Percentiles rank a stretch among this genome's conserved stretches.
phyloP scores from a whole-genome alignment of 1,140 invertebrate species.

The Trichonephila clavata region DNA sequence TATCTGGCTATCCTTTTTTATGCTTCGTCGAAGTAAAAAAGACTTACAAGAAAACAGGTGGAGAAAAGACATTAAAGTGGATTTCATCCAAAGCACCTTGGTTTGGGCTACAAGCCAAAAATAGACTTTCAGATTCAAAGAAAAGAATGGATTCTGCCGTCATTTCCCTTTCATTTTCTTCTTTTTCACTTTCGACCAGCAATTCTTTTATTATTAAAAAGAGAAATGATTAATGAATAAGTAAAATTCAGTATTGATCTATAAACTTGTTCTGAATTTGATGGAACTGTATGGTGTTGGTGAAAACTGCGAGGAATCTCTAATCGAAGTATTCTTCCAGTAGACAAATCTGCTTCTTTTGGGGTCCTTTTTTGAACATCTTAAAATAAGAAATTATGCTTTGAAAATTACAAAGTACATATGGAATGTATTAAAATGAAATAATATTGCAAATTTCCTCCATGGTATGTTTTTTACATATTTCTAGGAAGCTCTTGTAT shows the following conservation, averaged over 20 bases:
- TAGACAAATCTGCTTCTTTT: too few species aligned
- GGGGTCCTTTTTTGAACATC: too few species aligned
- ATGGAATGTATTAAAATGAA: too few species aligned
- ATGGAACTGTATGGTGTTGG: not conserved
- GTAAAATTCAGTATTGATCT: conserved; percentile 25
- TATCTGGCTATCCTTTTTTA: too few species aligned
- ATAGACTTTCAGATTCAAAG: not conserved
- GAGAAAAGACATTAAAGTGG: conserved; percentile 40
- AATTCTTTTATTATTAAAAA: conserved; percentile 3
- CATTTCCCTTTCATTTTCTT: conserved; percentile 14
- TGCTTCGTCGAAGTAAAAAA: too few species aligned
- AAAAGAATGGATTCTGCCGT: not conserved
- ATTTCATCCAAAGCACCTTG: conserved; percentile 20
- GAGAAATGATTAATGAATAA: conserved; percentile 60
- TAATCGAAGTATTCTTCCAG: not conserved
- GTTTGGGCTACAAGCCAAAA: conserved; percentile 34
- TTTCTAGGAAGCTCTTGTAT: too few species aligned
- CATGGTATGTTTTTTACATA: too few species aligned
- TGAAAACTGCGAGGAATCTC: not conserved
- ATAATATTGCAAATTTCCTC: too few species aligned
- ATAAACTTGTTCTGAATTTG: conserved; percentile 7
- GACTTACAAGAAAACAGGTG: not conserved
- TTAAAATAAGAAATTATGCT: too few species aligned
- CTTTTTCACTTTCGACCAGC: conserved; percentile 31
- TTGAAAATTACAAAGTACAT: too few species aligned